Base-by-base conservation (phyloP, 2,888 invertebrate genomes). In the Conchocele bisecta region DNA sequence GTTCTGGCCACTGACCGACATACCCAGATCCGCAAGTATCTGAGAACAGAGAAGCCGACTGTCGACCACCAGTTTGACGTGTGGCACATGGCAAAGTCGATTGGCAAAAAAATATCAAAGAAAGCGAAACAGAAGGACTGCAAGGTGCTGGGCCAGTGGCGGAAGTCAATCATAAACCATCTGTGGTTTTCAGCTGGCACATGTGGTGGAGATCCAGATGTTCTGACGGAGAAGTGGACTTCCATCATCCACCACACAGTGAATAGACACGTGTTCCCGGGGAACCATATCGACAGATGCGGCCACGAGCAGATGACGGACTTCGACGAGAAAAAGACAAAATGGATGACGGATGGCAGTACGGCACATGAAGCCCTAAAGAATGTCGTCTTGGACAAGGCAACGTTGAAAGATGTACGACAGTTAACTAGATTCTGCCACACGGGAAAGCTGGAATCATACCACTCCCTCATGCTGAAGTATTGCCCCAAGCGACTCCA, bases 341-440 rank as follows among this genome's bases (percentile, higher is more conserved):
- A 59, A 35, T 61, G 61, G 51, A 31, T 44, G 51, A 44, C 41
- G 33, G 24, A 51, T 22, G 53, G 54, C 6, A 50, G 51, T 24
- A 44, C 29, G 13, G 54, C 53, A 28, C 29, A 37, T 17, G 33
- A 63, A 35, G 63, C 63, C 5, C 17, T 63, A 17, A 15, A 54
- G 37, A 2, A 3, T 13, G 54, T 54, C 42, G 42, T 63, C 3
- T 42, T 24, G n/a, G 33, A 63, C 41, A 37, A 41, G 31, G 15
- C 42, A 11, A 24, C 31, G n/a, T 15, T 48, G 28, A 48, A 48
- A 15, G 48, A 48, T 31, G 31, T 48, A n/a, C n/a, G 48, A 39
- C 63, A 63, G n/a, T 26, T 63, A 11, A 58, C 46, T 48, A 13
- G 17, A 37, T 65, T 57, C 39, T 65, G 65, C 33, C 65, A 65